Conservation (phyloP, 2,888 invertebrate genomes). For the Leucoma salicis region DNA sequence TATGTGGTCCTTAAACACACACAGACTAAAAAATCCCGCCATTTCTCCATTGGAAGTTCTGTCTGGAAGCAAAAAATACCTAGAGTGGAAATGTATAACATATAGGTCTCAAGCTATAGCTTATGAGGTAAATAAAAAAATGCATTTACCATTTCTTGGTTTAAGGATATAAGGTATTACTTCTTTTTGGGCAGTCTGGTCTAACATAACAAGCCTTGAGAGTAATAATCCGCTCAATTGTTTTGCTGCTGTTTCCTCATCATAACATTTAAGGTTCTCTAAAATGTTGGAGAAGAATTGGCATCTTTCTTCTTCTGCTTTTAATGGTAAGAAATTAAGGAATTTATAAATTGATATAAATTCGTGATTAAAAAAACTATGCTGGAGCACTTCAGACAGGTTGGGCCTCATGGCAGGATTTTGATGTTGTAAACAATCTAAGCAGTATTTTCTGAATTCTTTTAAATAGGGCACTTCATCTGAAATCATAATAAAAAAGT, state of each 20-base stretch:
- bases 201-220: conserved; percentile 92
- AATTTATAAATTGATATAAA: conserved; percentile 92
- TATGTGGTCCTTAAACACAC: conserved; percentile 87
- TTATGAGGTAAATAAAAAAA: neutral
- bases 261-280: conserved; percentile 86
- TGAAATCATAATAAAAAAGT: conserved; percentile 42
- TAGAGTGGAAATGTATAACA: too few species aligned
- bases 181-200: conserved; percentile 88
- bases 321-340: conserved; percentile 90
- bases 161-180: conserved; percentile 87
- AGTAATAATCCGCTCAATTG: conserved; percentile 90
- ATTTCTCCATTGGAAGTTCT: conserved; percentile 66
- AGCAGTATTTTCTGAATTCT: conserved; percentile 87
- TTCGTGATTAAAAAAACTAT: conserved; percentile 92
- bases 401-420: conserved; percentile 85
- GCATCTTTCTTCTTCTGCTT: conserved; percentile 88
- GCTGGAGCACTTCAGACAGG: conserved; percentile 84
- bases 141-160: conserved; percentile 84
- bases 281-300: conserved; percentile 89
- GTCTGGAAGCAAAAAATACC: conserved; percentile 48
- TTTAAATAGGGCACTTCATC: conserved; percentile 86
- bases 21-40: conserved; percentile 84
- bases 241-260: conserved; percentile 91
- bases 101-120: neutral
- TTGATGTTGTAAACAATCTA: conserved; percentile 84